Evolutionary conservation across 2,797 vertebrate genomes (phyloP).

Genomic region (Dipus sagitta): DNA sequence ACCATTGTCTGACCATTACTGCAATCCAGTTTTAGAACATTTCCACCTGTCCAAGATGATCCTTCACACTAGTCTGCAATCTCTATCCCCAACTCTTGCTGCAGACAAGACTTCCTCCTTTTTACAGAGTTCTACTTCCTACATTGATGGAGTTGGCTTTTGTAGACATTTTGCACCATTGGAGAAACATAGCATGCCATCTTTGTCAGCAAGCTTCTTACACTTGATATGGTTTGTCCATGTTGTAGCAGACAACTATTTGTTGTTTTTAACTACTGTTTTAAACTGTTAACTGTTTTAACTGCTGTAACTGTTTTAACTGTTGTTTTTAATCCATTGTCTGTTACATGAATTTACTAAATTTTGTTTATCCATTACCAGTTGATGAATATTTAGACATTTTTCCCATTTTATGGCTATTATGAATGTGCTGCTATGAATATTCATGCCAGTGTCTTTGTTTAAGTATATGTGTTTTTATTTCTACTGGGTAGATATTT

Average conservation of each 20-base stretch:
- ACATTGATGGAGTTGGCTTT: neutral
- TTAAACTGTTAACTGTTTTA: no score
- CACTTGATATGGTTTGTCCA: neutral
- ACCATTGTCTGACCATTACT: neutral
- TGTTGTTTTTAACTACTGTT: neutral
- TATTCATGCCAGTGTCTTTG: neutral
- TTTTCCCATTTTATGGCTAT: neutral
- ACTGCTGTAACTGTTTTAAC: neutral
- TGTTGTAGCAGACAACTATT: neutral
- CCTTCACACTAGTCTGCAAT: neutral
- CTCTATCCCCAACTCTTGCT: no score
- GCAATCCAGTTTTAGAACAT: conserved; percentile 32
- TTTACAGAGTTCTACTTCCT: neutral
- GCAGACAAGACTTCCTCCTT: neutral
- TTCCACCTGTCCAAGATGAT: neutral
- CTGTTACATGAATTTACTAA: neutral
- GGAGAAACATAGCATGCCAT: neutral
- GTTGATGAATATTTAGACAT: neutral
- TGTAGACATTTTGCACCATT: neutral
- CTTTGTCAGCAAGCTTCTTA: neutral
- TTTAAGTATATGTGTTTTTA: neutral
- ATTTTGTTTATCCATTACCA: neutral
- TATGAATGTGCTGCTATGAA: neutral
- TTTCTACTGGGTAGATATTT: neutral
- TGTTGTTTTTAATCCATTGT: neutral